A percentile compares a stretch with the other conserved stretches of the same genome.
phyloP scores from a whole-genome alignment of 2,888 invertebrate species.

The Mythimna loreyi region DNA sequence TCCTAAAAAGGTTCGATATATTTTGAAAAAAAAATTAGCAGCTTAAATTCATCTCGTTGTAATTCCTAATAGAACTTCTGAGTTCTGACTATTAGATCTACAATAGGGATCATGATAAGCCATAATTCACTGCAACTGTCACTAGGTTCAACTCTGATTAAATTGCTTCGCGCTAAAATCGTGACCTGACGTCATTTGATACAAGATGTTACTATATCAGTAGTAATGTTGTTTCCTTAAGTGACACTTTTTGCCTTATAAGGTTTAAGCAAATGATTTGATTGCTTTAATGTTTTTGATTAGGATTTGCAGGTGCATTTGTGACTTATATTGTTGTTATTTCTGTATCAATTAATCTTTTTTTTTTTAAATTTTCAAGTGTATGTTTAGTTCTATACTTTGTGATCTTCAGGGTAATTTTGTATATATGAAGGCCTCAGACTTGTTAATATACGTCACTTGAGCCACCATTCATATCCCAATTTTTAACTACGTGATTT shows the following conservation, averaged over 20 bases:
- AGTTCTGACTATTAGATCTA: background rate
- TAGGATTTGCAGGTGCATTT: background rate
- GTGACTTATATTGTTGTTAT: background rate
- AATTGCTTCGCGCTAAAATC: conserved; percentile 77
- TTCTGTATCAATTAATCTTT: too few species aligned
- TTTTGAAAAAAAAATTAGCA: too few species aligned
- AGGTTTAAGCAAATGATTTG: conserved; percentile 23
- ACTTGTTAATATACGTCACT: too few species aligned
- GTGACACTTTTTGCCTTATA: conserved; percentile 42
- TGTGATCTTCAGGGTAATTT: too few species aligned
- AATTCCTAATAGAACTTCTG: conserved; percentile 13
- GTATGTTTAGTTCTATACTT: too few species aligned
- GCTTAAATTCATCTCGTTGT: too few species aligned
- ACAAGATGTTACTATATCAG: conserved; percentile 42
- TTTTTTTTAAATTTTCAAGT: too few species aligned
- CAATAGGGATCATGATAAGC: conserved; percentile 38
- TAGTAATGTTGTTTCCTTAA: conserved; percentile 28
- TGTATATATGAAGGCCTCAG: too few species aligned
- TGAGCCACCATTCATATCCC: too few species aligned
- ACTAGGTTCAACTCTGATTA: conserved; percentile 77
- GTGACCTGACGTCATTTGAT: conserved; percentile 81
- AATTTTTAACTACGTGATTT: too few species aligned
- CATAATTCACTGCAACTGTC: conserved; percentile 79
- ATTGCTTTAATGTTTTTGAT: conserved; percentile 20
- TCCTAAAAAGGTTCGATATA: too few species aligned